These are phyloP conservation scores for Xanthia icteritia DNA, from an alignment of 2,888 invertebrate species.

Conservation along the genomic window DNA sequence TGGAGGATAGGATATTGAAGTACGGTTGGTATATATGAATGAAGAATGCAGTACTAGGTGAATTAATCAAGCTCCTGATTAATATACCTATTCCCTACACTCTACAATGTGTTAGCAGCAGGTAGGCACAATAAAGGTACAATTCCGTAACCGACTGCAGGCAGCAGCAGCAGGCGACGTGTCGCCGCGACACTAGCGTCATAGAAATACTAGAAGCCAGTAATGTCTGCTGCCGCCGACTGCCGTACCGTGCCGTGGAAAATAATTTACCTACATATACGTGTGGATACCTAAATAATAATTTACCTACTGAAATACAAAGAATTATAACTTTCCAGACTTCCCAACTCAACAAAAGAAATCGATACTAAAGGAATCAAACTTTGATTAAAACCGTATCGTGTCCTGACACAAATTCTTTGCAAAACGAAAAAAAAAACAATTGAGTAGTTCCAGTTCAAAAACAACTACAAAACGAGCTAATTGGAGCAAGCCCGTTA, in stretches of 20 bases:
- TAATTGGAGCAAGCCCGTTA: constrained; percentile 53
- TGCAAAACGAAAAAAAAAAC: constrained; percentile 15
- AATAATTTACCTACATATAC: too few relatives aligned
- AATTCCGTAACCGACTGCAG: too few relatives aligned
- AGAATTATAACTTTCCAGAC: background rate
- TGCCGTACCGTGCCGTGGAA: too few relatives aligned
- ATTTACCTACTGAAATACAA: background rate
- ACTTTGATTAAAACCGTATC: constrained; percentile 29
- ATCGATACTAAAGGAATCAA: constrained; percentile 1
- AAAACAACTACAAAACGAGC: constrained; percentile 41
- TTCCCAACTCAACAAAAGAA: background rate
- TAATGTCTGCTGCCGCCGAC: too few relatives aligned
- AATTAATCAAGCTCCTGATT: background rate
- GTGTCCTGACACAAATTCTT: constrained; percentile 21
- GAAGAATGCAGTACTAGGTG: background rate
- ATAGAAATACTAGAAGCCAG: too few relatives aligned
- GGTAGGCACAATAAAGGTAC: too few relatives aligned
- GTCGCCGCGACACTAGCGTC: too few relatives aligned
- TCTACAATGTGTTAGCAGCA: background rate
- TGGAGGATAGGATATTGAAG: background rate
- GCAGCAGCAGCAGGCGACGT: too few relatives aligned
- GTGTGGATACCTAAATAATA: background rate
- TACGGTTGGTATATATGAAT: background rate
- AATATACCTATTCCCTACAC: background rate
- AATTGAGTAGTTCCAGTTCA: constrained; percentile 33